A percentile compares a stretch with the other conserved stretches of the same genome.
phyloP scores from a whole-genome alignment of 2,797 vertebrate genomes.

The Hapalemur alaotrensis region DNA sequence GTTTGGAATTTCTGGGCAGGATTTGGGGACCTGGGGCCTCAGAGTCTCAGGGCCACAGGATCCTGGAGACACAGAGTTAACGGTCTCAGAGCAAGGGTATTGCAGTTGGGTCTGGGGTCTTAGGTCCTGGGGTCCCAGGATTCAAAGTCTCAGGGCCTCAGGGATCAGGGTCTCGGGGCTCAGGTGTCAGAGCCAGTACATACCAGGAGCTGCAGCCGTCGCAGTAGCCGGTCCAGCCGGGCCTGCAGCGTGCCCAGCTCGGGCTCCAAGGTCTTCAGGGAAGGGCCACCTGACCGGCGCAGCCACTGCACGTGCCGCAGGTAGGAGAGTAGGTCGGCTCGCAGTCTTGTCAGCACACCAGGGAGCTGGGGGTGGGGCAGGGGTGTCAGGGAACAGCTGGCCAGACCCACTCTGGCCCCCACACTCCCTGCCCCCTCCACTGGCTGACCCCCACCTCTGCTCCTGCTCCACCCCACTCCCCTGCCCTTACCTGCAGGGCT shows the following conservation, averaged over 20 bases:
- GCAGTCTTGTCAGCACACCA: conserved; percentile 50
- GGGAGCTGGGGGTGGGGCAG: conserved; percentile 46
- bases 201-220: conserved; percentile 76
- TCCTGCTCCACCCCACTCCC: no score
- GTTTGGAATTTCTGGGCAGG: neutral
- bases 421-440: accelerated
- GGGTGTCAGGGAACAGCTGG: neutral
- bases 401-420: accelerated
- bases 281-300: conserved; percentile 65
- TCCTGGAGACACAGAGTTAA: neutral
- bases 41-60: neutral
- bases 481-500: conserved; percentile 63
- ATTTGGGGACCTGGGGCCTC: neutral
- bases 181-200: neutral
- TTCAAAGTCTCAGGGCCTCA: neutral
- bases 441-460: neutral
- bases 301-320: conserved; percentile 77
- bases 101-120: neutral
- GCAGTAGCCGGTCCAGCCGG: conserved; percentile 68
- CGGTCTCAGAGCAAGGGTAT: neutral
- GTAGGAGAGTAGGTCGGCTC: conserved; percentile 66
- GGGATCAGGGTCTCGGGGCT: no score
- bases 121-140: neutral
- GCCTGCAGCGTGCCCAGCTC: conserved; percentile 71
- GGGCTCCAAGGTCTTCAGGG: conserved; percentile 64